Percentiles rank a stretch among this genome's conserved stretches.
phyloP scores from a whole-genome alignment of 2,888 invertebrate species.

The Plutella xylostella region DNA sequence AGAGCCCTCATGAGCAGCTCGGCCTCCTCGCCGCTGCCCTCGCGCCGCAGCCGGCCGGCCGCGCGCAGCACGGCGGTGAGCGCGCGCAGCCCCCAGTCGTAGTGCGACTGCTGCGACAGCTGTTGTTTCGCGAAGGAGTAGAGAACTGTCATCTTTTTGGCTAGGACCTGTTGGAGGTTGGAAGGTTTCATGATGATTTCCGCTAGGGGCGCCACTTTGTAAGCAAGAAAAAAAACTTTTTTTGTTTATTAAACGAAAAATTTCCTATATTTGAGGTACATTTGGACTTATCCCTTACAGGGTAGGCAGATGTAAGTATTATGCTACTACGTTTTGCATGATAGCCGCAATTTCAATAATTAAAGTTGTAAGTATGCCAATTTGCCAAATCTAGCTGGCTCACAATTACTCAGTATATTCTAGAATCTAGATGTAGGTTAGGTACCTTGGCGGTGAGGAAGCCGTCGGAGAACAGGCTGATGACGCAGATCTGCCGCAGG shows the following conservation, averaged over 20 bases:
- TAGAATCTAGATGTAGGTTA: too few species aligned
- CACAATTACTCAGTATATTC: background rate
- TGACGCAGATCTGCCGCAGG: slow-evolving; percentile 90
- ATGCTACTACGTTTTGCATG: background rate
- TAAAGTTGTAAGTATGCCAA: too few species aligned
- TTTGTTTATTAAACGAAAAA: too few species aligned
- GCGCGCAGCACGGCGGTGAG: slow-evolving; percentile 92
- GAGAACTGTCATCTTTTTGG: slow-evolving; percentile 94
- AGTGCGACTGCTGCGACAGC: slow-evolving; percentile 92
- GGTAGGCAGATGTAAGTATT: background rate
- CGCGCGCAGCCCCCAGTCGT: slow-evolving; percentile 93
- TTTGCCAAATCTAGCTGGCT: too few species aligned
- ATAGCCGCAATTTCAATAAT: too few species aligned
- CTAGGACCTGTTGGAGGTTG: slow-evolving; percentile 67
- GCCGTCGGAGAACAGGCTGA: slow-evolving; percentile 93
- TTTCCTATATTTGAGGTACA: too few species aligned
- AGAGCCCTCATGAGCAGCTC: slow-evolving; percentile 92
- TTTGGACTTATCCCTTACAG: background rate
- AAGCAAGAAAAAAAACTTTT: background rate
- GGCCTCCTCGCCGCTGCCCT: slow-evolving; percentile 83
- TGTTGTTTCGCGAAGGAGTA: slow-evolving; percentile 90
- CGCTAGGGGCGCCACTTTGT: background rate
- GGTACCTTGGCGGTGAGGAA: slow-evolving; percentile 88
- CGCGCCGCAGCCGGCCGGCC: slow-evolving; percentile 89
- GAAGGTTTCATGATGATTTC: background rate